Evolutionary conservation across 2,113 vertebrate species (phyloP).

Genomic region (Megaceryle maxima): DNA sequence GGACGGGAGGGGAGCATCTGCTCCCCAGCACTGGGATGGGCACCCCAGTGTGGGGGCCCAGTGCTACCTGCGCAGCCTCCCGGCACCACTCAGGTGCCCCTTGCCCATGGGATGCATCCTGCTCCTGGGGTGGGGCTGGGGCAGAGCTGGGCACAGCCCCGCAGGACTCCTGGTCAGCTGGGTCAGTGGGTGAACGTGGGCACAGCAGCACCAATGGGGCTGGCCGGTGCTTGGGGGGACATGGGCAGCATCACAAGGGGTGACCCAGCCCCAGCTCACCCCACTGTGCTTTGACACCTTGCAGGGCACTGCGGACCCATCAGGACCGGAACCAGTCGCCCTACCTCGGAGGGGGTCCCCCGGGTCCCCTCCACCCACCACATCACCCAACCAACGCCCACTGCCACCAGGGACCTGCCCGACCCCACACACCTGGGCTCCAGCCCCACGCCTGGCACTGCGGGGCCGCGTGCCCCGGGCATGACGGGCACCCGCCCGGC

Average conservation of each 20-base stretch:
- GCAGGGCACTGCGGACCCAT: not conserved
- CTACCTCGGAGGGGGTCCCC: rapidly evolving
- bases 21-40: not conserved
- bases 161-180: rapidly evolving
- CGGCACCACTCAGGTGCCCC: not conserved
- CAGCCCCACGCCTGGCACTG: not conserved
- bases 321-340: not conserved
- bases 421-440: rapidly evolving
- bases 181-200: rapidly evolving
- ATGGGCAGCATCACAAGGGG: rapidly evolving
- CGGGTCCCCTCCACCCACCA: not conserved
- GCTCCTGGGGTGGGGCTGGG: not conserved
- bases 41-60: not conserved
- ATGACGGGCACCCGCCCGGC: not conserved
- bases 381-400: not conserved
- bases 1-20: not conserved
- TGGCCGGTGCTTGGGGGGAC: not conserved
- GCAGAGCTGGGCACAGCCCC: not conserved
- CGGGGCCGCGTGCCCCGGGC: not conserved
- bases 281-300: not conserved
- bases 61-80: not conserved
- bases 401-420: not conserved
- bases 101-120: not conserved
- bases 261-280: not conserved
- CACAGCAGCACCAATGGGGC: rapidly evolving